Percentiles rank a stretch among this genome's conserved stretches.
These are phyloP conservation scores for Corythornis madagascariensis DNA, from an alignment of 2,113 vertebrate genomes.

Conservation along the genomic window DNA sequence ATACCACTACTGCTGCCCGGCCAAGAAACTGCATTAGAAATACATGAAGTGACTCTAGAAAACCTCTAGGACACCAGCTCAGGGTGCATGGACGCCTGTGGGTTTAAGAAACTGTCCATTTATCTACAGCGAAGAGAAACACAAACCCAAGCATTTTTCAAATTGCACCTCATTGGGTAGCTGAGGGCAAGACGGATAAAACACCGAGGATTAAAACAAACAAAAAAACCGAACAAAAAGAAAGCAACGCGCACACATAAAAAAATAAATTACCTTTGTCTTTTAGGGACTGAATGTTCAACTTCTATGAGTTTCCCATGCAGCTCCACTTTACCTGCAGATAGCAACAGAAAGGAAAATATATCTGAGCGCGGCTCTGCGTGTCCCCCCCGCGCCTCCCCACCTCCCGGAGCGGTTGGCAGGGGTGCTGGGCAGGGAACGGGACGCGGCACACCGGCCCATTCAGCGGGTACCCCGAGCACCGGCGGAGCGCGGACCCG, in stretches of 20 bases:
- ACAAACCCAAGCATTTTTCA: constrained; percentile 41
- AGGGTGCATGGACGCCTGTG: not conserved
- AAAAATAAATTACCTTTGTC: constrained; percentile 87
- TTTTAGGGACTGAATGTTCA: constrained; percentile 96
- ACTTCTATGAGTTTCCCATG: constrained; percentile 96
- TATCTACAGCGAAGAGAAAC: constrained; percentile 20
- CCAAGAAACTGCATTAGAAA: not conserved
- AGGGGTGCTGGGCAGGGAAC: not conserved
- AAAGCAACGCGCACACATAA: too few species aligned
- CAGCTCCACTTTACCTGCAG: constrained; percentile 95
- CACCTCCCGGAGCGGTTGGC: not conserved
- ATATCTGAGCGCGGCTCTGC: not conserved
- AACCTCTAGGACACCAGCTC: not conserved
- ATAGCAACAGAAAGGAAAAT: constrained; percentile 35
- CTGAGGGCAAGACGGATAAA: not conserved
- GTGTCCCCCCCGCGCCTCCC: not conserved
- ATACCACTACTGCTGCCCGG: not conserved
- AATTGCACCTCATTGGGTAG: constrained; percentile 6
- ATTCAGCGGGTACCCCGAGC: not conserved
- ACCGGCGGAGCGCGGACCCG: not conserved
- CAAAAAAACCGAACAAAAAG: too few species aligned
- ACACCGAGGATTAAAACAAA: not conserved
- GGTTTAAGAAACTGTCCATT: constrained; percentile 20
- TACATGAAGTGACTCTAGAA: not conserved
- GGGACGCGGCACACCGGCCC: constrained; percentile 36